A percentile compares a stretch with the other conserved stretches of the same genome.
Evolutionary conservation across 2,888 invertebrate genomes (phyloP).

Genomic region (Hyppa rectilinea): DNA sequence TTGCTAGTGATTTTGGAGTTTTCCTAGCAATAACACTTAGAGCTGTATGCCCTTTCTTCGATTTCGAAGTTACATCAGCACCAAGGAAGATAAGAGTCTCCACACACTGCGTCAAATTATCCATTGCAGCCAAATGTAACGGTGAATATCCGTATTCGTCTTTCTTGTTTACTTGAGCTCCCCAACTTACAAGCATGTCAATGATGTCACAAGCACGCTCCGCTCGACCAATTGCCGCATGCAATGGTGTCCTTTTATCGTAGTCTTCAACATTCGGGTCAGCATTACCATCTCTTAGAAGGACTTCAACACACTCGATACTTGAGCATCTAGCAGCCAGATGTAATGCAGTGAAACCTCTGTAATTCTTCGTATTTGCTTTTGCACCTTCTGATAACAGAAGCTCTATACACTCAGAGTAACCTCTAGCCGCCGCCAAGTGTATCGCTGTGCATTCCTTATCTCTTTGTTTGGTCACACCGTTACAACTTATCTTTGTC

Average conservation of each 20-base stretch:
- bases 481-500: conserved; percentile 93
- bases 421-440: conserved; percentile 96
- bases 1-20: conserved; percentile 95
- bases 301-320: conserved; percentile 94
- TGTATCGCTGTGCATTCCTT: conserved; percentile 95
- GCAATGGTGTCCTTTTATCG: conserved; percentile 95
- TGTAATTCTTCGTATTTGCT: conserved; percentile 93
- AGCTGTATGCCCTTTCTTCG: conserved; percentile 96
- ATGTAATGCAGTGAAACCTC: conserved; percentile 96
- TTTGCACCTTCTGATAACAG: conserved; percentile 94
- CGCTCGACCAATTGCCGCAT: conserved; percentile 95
- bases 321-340: conserved; percentile 95
- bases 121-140: conserved; percentile 95
- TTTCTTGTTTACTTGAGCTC: conserved; percentile 95
- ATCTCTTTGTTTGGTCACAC: conserved; percentile 92
- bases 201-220: conserved; percentile 95
- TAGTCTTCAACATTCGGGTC: conserved; percentile 95
- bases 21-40: conserved; percentile 96
- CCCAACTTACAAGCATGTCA: conserved; percentile 94
- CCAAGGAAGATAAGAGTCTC: conserved; percentile 95
- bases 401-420: conserved; percentile 95
- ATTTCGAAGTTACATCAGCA: conserved; percentile 96
- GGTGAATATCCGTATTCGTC: conserved; percentile 96
- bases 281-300: conserved; percentile 94
- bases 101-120: conserved; percentile 95